Evolutionary conservation across 2,113 vertebrate genomes (phyloP).

Genomic region (Silurus meridionalis): DNA sequence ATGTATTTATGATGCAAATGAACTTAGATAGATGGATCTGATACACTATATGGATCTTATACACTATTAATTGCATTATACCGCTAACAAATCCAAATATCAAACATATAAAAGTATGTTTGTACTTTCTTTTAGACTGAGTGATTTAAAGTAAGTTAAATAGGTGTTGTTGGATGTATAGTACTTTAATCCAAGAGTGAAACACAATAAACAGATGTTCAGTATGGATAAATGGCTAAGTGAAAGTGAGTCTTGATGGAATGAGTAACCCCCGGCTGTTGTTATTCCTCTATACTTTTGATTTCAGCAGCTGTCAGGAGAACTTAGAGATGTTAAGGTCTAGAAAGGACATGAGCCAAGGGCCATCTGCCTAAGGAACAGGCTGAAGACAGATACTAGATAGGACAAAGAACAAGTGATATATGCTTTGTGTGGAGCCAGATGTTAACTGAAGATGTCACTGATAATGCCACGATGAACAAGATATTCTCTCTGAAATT

Average conservation of each 20-base stretch:
- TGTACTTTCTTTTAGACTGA: constrained; percentile 17
- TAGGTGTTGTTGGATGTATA: constrained; percentile 35
- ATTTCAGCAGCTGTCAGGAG: constrained; percentile 56
- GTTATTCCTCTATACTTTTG: constrained; percentile 54
- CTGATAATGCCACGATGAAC: constrained; percentile 4
- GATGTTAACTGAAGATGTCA: background rate
- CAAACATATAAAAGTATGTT: background rate
- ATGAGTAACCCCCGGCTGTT: constrained; percentile 57
- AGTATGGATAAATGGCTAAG: constrained; percentile 29
- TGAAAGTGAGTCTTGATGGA: constrained; percentile 28
- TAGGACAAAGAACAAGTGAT: constrained; percentile 34
- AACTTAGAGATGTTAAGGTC: constrained; percentile 52
- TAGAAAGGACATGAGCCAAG: constrained; percentile 48
- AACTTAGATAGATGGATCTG: background rate
- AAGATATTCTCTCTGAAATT: constrained; percentile 6
- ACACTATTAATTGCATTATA: constrained; percentile 16
- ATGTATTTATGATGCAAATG: background rate
- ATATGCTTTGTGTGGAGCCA: background rate
- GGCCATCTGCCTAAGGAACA: constrained; percentile 32
- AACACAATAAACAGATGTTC: constrained; percentile 22
- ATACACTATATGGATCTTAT: background rate
- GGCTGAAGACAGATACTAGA: constrained; percentile 29
- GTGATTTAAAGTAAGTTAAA: constrained; percentile 25
- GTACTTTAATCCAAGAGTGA: constrained; percentile 30
- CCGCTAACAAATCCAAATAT: background rate